Base-by-base conservation (phyloP, 2,888 invertebrate genomes). In the Reticulitermes lucifugus region DNA sequence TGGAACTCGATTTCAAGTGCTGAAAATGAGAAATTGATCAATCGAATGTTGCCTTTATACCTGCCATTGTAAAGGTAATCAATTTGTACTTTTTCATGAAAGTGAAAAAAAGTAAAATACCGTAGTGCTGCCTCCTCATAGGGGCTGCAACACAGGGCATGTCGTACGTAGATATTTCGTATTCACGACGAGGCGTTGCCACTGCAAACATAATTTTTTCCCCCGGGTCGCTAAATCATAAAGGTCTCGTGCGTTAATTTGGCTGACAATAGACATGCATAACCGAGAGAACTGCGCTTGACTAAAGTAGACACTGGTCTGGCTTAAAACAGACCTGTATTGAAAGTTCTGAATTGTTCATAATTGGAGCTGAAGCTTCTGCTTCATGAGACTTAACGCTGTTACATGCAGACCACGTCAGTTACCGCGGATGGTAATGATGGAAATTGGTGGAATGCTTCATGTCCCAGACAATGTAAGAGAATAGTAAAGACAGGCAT, bases 161-260 rank as follows among this genome's bases (percentile, higher is more conserved):
- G 25, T 25, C 25, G 4, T 29, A 25, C n/a, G 25, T 2, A 25
- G 70, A 29, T 29, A 70, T 70, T 70, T 70, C 12, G 70, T 25
- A 70, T 70, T 70, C 70, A 70, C 70, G 29, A 29, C 70, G 14
- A 70, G 25, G 29, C 70, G 35, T 25, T 7, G 21, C 79, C 55
- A 22, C 25, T 21, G 55, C 25, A 79, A n/a, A 79, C 29, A 55
- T 51, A 46, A 46, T 46, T 22, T 79, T 55, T 79, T 79, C 55
- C 55, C 35, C 79, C 79, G 79, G 79, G 25, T 55, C 79, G 79
- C 79, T 55, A 79, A 55, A 79, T 79, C 55, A 79, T 79, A 79
- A 79, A 79, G 55, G 79, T 18, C 22, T 9, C 22, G 21, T 22
- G 41, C 75, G 43, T 70, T 70, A 25, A 70, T 6, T 70, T 25